These are phyloP conservation scores for Bungarus multicinctus DNA, from an alignment of 2,113 vertebrate species.

Conservation along the genomic window DNA sequence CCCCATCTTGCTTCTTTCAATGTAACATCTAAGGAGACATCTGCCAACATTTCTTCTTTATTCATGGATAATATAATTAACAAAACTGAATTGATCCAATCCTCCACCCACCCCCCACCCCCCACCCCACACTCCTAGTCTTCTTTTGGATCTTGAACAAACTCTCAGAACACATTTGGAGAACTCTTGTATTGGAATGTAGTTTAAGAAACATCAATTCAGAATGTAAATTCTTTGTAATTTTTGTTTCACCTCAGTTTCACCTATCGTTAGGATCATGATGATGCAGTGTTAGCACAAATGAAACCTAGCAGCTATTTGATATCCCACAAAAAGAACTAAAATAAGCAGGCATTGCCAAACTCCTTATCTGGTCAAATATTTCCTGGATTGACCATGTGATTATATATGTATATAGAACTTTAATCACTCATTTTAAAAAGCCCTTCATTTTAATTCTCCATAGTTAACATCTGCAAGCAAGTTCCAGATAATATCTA, in stretches of 20 bases:
- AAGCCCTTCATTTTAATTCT: background rate
- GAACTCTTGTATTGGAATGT: background rate
- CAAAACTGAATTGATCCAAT: background rate
- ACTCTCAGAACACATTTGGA: background rate
- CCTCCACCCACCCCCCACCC: background rate
- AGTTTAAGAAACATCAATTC: background rate
- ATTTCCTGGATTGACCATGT: background rate
- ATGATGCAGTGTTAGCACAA: background rate
- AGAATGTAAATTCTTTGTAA: background rate
- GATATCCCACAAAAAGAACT: background rate
- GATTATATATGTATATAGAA: background rate
- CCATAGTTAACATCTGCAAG: background rate
- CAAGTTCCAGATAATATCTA: background rate
- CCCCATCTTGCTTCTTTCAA: background rate
- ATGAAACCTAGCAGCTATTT: background rate
- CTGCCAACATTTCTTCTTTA: background rate
- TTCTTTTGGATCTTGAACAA: background rate
- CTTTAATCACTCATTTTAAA: background rate
- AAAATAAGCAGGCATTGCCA: background rate
- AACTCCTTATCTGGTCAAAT: background rate
- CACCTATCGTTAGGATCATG: background rate
- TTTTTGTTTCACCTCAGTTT: background rate
- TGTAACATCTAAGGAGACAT: background rate
- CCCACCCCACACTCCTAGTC: background rate
- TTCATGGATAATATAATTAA: background rate